Evolutionary conservation across 53 echinoderm and acorn worm species (phyloP), one percentile per base, ranked within the genome.

Genomic region (Astropecten irregularis): DNA sequence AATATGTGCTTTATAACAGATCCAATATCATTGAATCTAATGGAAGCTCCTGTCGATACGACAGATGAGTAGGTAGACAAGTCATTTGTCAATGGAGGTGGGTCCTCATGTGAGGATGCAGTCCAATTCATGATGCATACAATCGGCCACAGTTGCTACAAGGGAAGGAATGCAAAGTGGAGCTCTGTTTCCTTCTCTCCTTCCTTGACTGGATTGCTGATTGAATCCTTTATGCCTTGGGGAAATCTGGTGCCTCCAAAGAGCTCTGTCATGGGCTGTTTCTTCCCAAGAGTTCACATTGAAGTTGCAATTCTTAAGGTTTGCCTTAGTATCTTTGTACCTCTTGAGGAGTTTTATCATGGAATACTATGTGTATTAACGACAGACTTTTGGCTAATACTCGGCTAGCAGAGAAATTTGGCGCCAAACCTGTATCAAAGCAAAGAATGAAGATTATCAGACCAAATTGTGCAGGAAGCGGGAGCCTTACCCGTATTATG

Each of bases 181-280:
- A 49, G 34, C 65, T 82, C 55, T 34, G 53, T 66, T 82, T 82
- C 14, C 66, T 51, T 22, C 82, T 82, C 82, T 49, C 49, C 20
- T n/a, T 31, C 52, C 28, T n/a, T 20, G 27, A 22, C 18, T 53
- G 57, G 22, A 1, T 46, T 0, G 11, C 42, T 11, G 46, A 39
- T 42, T 6, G 42, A n/a, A n/a, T n/a, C 36, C 38, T 64, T 16
- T 18, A 22, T 64, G 65, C 65, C 65, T 34, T 64, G 34, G 13
- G 65, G 9, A 34, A n/a, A n/a, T n/a, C 42, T 39, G 38, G 39
- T 55, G 42, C 39, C 59, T 57, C 59, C 77, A 55, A 36, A 18
- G 21, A 37, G 38, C 27, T n/a, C 77, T 58, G 38, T 77, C 57
- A 23, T 38, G 39, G 26, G 77, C 60, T 29, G 38, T 58, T 36